phyloP scores from a whole-genome alignment of 2,113 vertebrate genomes.

The Periophthalmodon schlosseri region DNA sequence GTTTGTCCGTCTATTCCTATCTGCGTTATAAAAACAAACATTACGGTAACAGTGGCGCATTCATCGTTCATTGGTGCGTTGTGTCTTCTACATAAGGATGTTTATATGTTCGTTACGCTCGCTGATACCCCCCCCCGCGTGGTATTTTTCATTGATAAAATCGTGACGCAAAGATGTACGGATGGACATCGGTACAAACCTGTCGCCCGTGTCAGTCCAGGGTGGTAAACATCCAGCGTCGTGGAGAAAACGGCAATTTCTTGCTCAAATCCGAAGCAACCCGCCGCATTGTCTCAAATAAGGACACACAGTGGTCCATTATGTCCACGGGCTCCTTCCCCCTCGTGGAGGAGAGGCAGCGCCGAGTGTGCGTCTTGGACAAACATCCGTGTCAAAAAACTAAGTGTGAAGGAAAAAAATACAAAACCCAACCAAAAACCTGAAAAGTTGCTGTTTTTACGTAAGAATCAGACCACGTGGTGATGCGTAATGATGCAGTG shows the following conservation, averaged over 20 bases:
- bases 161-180: not conserved
- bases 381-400: slow-evolving; percentile 16
- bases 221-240: slow-evolving; percentile 20
- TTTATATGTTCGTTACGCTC: slow-evolving; percentile 5
- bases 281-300: slow-evolving; percentile 53
- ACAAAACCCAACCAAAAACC: not conserved
- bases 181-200: slow-evolving; percentile 44
- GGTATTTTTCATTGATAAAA: slow-evolving; percentile 13
- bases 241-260: slow-evolving; percentile 14
- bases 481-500: not conserved
- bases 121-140: not conserved
- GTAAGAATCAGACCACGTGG: not conserved
- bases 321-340: slow-evolving; percentile 43
- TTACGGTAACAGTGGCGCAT: not conserved
- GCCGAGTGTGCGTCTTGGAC: slow-evolving; percentile 12
- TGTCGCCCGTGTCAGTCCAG: slow-evolving; percentile 38
- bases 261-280: slow-evolving; percentile 54
- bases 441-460: not conserved
- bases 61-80: not conserved
- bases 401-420: not conserved
- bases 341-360: slow-evolving; percentile 34
- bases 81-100: slow-evolving; percentile 9
- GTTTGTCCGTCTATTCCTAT: not conserved
- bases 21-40: not conserved
- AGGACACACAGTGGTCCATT: slow-evolving; percentile 62